A percentile compares a stretch with the other conserved stretches of the same genome.
Conservation (phyloP, 2,888 invertebrate genomes). For the Cataglyphis rosenhaueri region DNA sequence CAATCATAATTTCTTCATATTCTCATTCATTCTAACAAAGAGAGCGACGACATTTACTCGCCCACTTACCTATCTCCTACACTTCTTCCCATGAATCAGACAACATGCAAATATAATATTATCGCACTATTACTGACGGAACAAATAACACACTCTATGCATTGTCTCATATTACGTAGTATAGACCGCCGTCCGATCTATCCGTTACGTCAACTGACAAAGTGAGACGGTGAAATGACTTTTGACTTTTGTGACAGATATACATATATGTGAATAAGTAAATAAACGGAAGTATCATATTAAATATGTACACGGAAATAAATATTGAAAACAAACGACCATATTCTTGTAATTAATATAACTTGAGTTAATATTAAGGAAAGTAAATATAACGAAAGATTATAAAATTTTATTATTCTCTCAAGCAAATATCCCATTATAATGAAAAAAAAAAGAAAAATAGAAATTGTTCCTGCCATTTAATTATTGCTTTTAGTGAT, state of each 20-base stretch:
- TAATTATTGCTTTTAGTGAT: neutral
- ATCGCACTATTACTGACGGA: constrained; percentile 50
- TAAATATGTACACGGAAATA: constrained; percentile 16
- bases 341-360: neutral
- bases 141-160: constrained; percentile 37
- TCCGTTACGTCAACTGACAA: constrained; percentile 65
- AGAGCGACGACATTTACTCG: constrained; percentile 25
- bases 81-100: constrained; percentile 3
- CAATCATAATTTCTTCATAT: constrained; percentile 1
- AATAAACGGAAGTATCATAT: neutral
- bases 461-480: neutral
- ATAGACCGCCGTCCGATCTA: constrained; percentile 38
- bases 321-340: neutral
- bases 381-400: neutral
- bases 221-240: constrained; percentile 39
- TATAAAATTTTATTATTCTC: neutral
- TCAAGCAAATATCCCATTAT: neutral
- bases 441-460: neutral
- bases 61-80: constrained; percentile 25
- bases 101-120: constrained; percentile 34
- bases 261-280: neutral
- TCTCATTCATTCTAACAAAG: constrained; percentile 1
- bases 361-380: neutral
- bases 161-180: constrained; percentile 31
- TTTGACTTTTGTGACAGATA: constrained; percentile 35